Percentiles rank a stretch among this genome's conserved stretches.
phyloP scores from a whole-genome alignment of 1,140 invertebrate genomes.

The Drosophila baimaii region DNA sequence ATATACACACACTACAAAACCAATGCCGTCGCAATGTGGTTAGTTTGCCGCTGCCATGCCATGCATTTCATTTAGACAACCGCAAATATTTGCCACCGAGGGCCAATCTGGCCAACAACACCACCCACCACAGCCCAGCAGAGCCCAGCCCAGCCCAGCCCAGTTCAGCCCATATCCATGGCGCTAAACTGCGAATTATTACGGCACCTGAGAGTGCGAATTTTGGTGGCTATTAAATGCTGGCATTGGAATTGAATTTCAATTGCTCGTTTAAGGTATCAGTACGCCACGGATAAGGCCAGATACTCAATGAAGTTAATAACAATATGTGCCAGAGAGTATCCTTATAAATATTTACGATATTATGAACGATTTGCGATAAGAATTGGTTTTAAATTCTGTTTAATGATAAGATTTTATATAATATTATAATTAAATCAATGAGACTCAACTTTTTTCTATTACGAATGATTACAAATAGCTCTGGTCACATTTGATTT shows the following conservation, averaged over 20 bases:
- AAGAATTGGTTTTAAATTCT: too few species aligned
- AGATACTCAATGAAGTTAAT: neutral
- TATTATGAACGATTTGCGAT: too few species aligned
- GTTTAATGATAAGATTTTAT: too few species aligned
- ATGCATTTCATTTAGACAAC: constrained; percentile 81
- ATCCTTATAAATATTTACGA: too few species aligned
- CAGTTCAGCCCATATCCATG: too few species aligned
- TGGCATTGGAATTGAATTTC: neutral
- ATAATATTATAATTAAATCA: too few species aligned
- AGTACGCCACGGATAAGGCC: neutral
- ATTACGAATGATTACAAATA: too few species aligned
- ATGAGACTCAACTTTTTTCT: too few species aligned
- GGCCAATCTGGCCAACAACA: constrained; percentile 60
- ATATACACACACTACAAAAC: constrained; percentile 18
- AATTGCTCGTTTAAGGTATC: neutral
- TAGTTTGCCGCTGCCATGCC: constrained; percentile 28
- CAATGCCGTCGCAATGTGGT: constrained; percentile 5
- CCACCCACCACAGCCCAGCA: neutral
- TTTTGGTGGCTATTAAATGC: neutral
- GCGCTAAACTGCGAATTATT: constrained; percentile 45
- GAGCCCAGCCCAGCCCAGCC: too few species aligned
- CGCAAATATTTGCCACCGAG: constrained; percentile 78
- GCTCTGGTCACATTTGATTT: too few species aligned
- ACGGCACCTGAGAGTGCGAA: neutral
- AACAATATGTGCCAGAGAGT: too few species aligned